phyloP scores from a whole-genome alignment of 2,888 invertebrate genomes.

The Harmothoe impar region DNA sequence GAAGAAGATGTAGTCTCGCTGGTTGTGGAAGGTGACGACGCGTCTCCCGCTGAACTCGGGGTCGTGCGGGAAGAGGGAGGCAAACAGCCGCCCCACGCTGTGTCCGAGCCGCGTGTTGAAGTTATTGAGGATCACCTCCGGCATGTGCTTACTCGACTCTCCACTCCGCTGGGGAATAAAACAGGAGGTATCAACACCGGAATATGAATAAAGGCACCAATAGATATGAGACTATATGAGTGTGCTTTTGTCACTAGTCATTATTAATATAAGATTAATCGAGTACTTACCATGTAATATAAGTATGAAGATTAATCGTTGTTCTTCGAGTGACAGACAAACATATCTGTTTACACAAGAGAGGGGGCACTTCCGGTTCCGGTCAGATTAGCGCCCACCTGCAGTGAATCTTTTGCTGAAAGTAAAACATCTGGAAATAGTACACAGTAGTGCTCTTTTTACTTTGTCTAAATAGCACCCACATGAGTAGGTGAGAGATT shows the following conservation, averaged over 20 bases:
- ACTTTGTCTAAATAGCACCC: too few relatives aligned
- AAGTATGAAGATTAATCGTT: too few relatives aligned
- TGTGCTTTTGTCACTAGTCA: not conserved
- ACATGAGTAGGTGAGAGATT: too few relatives aligned
- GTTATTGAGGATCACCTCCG: slow-evolving; percentile 97
- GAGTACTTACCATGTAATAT: too few relatives aligned
- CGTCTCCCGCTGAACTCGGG: slow-evolving; percentile 97
- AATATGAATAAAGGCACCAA: not conserved
- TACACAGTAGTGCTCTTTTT: too few relatives aligned
- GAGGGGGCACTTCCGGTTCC: too few relatives aligned
- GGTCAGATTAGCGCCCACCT: too few relatives aligned
- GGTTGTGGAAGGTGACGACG: slow-evolving; percentile 98
- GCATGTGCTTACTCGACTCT: slow-evolving; percentile 93
- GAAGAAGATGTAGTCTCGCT: slow-evolving; percentile 99
- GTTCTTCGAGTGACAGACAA: too few relatives aligned
- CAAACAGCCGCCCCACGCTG: slow-evolving; percentile 94
- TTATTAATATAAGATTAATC: too few relatives aligned
- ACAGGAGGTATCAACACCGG: not conserved
- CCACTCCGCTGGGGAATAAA: slow-evolving; percentile 79
- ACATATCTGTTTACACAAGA: too few relatives aligned
- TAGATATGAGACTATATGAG: not conserved
- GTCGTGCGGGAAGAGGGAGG: slow-evolving; percentile 96
- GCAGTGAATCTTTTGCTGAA: too few relatives aligned
- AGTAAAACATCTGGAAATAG: too few relatives aligned
- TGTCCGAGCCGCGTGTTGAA: slow-evolving; percentile 97